phyloP scores from a whole-genome alignment of 2,113 vertebrate genomes.

The Meles meles region DNA sequence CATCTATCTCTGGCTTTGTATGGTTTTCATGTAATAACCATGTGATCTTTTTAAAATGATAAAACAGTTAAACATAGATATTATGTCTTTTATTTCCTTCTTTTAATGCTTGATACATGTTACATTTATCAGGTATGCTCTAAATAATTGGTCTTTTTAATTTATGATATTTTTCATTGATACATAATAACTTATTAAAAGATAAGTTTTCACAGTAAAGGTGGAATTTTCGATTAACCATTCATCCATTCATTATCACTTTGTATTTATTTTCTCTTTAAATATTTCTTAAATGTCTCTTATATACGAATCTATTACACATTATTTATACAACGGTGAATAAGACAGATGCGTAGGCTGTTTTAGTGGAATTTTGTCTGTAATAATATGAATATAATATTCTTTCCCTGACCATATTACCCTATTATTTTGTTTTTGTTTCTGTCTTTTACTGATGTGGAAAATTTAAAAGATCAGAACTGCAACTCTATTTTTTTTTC shows the following conservation, averaged over 20 bases:
- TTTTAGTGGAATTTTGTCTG: not conserved
- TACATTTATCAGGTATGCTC: not conserved
- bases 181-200: not conserved
- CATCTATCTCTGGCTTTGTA: not conserved
- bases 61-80: not conserved
- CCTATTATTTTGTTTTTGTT: not conserved
- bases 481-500: not conserved
- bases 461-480: not conserved
- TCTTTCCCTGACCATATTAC: not conserved
- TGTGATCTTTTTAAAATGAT: not conserved
- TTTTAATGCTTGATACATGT: not conserved
- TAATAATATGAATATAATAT: not conserved
- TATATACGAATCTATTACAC: not conserved
- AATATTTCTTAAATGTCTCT: not conserved
- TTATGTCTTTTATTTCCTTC: not conserved
- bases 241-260: not conserved
- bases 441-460: not conserved
- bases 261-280: not conserved
- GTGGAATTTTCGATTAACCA: not conserved
- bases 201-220: not conserved
- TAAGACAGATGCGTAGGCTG: not conserved
- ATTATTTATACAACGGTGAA: not conserved
- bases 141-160: not conserved
- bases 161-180: not conserved
- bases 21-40: not conserved